These are phyloP conservation scores for Chalcosyrphus nemorum DNA, from an alignment of 2,888 invertebrate species.

Conservation along the genomic window DNA sequence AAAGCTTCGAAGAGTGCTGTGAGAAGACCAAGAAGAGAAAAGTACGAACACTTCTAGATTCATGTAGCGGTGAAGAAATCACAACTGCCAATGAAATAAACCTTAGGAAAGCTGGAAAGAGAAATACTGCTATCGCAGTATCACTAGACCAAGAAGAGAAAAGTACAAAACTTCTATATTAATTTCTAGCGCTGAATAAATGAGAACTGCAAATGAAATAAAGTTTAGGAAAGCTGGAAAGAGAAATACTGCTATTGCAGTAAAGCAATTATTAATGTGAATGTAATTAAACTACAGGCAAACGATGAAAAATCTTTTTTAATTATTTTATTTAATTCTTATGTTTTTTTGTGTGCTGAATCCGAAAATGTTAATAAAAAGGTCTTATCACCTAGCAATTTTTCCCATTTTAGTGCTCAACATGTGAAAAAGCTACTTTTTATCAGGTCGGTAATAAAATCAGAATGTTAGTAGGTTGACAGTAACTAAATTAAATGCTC, in stretches of 20 bases:
- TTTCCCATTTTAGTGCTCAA: no score
- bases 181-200: not conserved
- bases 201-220: not conserved
- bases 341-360: no score
- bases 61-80: not conserved
- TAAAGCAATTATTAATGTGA: no score
- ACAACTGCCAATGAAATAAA: not conserved
- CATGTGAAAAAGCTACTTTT: no score
- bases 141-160: not conserved
- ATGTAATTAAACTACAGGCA: no score
- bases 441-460: no score
- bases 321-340: no score
- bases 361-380: no score
- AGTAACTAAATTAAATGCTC: no score
- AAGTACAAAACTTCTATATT: not conserved
- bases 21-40: not conserved
- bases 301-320: no score
- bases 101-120: not conserved
- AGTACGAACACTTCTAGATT: not conserved
- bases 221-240: not conserved
- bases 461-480: no score
- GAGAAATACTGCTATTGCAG: not conserved
- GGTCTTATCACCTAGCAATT: no score
- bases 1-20: not conserved
- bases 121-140: not conserved